These are phyloP conservation scores for Nysson spinosus DNA, from an alignment of 2,888 invertebrate species.

Conservation along the genomic window DNA sequence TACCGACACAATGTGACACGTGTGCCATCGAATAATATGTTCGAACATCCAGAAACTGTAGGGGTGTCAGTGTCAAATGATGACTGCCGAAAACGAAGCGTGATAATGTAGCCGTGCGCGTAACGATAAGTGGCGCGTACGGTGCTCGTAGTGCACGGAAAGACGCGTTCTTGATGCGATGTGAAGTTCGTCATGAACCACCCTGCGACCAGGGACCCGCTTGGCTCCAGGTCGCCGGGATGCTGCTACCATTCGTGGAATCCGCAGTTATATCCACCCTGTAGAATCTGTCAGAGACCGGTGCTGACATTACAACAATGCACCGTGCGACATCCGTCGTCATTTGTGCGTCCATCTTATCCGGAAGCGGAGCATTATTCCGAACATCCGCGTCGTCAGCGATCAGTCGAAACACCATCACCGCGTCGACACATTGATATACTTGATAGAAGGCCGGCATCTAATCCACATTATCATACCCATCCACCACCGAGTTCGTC, in stretches of 20 bases:
- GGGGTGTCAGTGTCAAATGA: no score
- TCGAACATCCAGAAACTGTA: no score
- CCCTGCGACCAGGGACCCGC: slow-evolving; percentile 76
- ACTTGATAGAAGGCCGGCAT: slow-evolving; percentile 54
- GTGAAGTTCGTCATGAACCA: slow-evolving; percentile 76
- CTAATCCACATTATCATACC: slow-evolving; percentile 57
- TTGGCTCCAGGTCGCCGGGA: slow-evolving; percentile 76
- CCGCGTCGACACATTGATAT: slow-evolving; percentile 54
- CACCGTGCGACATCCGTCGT: slow-evolving; percentile 37
- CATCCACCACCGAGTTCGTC: slow-evolving; percentile 61
- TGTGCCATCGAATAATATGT: no score
- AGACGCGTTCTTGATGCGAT: slow-evolving; percentile 65
- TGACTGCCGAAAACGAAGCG: background rate
- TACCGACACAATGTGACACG: background rate
- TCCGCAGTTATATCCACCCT: slow-evolving; percentile 69
- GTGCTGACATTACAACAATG: slow-evolving; percentile 66
- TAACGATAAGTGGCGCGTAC: slow-evolving; percentile 2
- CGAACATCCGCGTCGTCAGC: slow-evolving; percentile 45
- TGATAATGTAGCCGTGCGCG: slow-evolving; percentile 16
- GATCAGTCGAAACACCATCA: slow-evolving; percentile 56
- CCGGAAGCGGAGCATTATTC: slow-evolving; percentile 45
- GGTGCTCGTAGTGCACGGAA: slow-evolving; percentile 34
- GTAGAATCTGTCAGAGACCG: slow-evolving; percentile 71
- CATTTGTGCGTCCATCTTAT: slow-evolving; percentile 54
- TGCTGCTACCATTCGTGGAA: slow-evolving; percentile 75